phyloP scores from a whole-genome alignment of 2,113 vertebrate genomes.

The Mola mola region DNA sequence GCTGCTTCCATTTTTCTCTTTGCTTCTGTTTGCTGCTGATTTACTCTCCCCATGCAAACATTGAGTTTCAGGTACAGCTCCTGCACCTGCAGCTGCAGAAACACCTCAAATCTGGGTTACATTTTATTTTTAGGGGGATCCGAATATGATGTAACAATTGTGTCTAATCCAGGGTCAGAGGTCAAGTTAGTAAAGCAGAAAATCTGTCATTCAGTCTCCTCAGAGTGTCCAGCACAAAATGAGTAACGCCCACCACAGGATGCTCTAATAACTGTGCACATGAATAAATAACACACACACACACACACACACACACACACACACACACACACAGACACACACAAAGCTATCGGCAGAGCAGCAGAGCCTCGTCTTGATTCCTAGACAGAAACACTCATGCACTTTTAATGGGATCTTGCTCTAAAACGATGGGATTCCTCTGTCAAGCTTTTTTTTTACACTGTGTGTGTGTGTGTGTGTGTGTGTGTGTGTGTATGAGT shows the following conservation, averaged over 20 bases:
- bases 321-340: slow-evolving; percentile 13
- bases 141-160: no score
- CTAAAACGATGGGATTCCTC: slow-evolving; percentile 65
- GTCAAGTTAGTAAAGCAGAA: background rate
- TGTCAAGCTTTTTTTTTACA: slow-evolving; percentile 32
- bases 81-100: no score
- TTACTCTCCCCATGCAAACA: no score
- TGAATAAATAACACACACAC: slow-evolving; percentile 71
- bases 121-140: background rate
- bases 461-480: slow-evolving; percentile 32
- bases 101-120: no score
- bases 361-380: slow-evolving; percentile 68
- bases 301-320: slow-evolving; percentile 13
- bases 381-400: slow-evolving; percentile 80
- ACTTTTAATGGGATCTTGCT: slow-evolving; percentile 77
- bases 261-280: slow-evolving; percentile 43
- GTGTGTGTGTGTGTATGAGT: slow-evolving; percentile 40
- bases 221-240: background rate
- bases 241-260: slow-evolving; percentile 30
- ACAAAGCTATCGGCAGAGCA: slow-evolving; percentile 47
- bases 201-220: background rate
- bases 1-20: no score
- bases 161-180: slow-evolving; percentile 9
- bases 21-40: no score
- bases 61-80: no score